Conservation (phyloP, 1,140 invertebrate genomes). For the Hylyphantes graminicola region DNA sequence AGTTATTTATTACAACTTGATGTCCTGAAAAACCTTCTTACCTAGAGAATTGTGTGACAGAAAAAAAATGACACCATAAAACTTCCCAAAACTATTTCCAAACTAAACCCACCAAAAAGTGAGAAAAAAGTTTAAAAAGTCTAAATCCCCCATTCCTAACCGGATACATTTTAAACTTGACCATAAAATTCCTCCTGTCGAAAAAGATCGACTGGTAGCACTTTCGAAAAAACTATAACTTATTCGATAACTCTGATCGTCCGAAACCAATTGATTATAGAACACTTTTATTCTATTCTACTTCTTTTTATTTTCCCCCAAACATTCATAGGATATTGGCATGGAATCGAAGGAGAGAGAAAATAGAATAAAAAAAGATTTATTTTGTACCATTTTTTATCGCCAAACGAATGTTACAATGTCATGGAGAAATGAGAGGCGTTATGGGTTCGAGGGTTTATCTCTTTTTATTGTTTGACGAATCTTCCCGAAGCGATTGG, state of each 20-base stretch:
- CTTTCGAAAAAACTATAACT: conserved; percentile 45
- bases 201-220: conserved; percentile 27
- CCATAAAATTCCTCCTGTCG: conserved; percentile 31
- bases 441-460: conserved; percentile 43
- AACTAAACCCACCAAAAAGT: no score
- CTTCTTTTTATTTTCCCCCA: conserved; percentile 37
- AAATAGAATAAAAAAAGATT: conserved; percentile 45
- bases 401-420: conserved; percentile 18
- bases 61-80: no score
- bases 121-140: no score
- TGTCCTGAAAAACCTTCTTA: no score
- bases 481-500: conserved; percentile 46
- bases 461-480: conserved; percentile 53
- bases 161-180: conserved; percentile 15
- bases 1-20: no score
- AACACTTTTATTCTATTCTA: conserved; percentile 35
- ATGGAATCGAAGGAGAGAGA: conserved; percentile 19
- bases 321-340: conserved; percentile 48
- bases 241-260: conserved; percentile 45
- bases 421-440: conserved; percentile 11
- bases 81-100: no score
- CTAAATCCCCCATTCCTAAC: neutral
- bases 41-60: no score
- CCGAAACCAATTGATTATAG: conserved; percentile 44
- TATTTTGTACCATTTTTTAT: conserved; percentile 56